Conservation (phyloP, 2,113 vertebrate species). For the Thomomys bottae region DNA sequence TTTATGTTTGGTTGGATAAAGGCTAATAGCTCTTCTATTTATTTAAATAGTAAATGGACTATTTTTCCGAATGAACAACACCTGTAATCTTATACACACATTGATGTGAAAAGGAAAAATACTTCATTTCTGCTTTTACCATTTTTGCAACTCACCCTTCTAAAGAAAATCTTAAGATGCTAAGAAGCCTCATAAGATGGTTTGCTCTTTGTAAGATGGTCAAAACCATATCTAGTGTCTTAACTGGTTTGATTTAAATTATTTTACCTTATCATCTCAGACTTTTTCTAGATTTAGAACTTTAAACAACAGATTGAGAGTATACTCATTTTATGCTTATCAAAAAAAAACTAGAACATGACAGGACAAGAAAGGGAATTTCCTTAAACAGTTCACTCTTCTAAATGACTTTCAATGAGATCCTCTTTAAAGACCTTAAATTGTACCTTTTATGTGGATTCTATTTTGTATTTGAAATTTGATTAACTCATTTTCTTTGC, state of each 20-base stretch:
- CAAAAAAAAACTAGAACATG: slow-evolving; percentile 63
- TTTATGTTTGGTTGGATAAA: not conserved
- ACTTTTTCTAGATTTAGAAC: slow-evolving; percentile 29
- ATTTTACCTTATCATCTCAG: slow-evolving; percentile 25
- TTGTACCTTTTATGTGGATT: slow-evolving; percentile 38
- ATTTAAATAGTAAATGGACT: not conserved
- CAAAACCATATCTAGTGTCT: not conserved
- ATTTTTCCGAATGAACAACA: not conserved
- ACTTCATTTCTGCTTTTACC: not conserved
- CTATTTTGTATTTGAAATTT: slow-evolving; percentile 51
- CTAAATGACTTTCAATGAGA: slow-evolving; percentile 43
- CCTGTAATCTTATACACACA: not conserved
- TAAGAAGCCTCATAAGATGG: not conserved
- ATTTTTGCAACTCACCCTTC: not conserved
- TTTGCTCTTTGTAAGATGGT: not conserved
- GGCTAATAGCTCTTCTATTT: not conserved
- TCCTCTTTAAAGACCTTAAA: slow-evolving; percentile 11
- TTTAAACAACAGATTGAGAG: slow-evolving; percentile 3
- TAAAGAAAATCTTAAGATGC: not conserved
- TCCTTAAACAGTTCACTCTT: slow-evolving; percentile 47
- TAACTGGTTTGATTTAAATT: not conserved
- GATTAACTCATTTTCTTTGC: slow-evolving; percentile 57
- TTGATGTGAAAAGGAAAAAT: not conserved
- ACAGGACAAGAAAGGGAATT: slow-evolving; percentile 61
- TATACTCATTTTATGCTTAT: slow-evolving; percentile 18